Evolutionary conservation across 2,797 vertebrate genomes (phyloP), one percentile per base, ranked within the genome.

Genomic region (Sebastiscus albofasciatus): DNA sequence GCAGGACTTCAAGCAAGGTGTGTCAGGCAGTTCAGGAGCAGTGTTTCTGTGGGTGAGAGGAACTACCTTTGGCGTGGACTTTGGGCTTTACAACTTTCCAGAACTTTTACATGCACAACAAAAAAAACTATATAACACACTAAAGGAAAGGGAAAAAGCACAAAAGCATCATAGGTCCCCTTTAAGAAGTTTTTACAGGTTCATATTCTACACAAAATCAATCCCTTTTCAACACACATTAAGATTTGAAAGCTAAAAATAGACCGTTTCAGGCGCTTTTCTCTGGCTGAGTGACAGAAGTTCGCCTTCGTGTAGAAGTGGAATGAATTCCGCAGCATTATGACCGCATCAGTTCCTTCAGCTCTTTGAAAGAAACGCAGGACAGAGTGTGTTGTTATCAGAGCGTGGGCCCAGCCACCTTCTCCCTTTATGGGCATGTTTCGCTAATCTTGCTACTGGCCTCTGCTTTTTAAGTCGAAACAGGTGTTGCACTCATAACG

Each of bases 401-500:
- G 86, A 91, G 87, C 79, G 79, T 84, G 87, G 90, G 85, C 81
- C 70, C 83, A 69, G 90, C 85, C 89, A 93, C 91, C 88, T 93
- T 94, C 87, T 94, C 94, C 94, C 93, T 95, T 95, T 95, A 95
- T 95, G 94, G 95, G 90, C 94, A 95, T 95, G 95, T 95, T 95
- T 93, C 82, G 84, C 94, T 94, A 95, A 94, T 94, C 93, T 92
- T 46, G 90, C 93, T 95, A 95, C 94, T 90, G 91, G 92, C 91
- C 93, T 89, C 89, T 80, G 86, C 85, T 86, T 90, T 88, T 89
- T 95, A 95, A 95, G 92, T 95, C 79, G 81, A 95, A 95, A 93
- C 95, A 95, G 93, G 94, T 95, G 93, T 90, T 92, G 89, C 77
- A 71, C 83, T 90, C 74, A 88, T 89, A 90, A 92, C 75, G 74